Percentiles rank a stretch among this genome's conserved stretches.
Conservation (phyloP, 2,888 invertebrate species). For the Deilephila elpenor region DNA sequence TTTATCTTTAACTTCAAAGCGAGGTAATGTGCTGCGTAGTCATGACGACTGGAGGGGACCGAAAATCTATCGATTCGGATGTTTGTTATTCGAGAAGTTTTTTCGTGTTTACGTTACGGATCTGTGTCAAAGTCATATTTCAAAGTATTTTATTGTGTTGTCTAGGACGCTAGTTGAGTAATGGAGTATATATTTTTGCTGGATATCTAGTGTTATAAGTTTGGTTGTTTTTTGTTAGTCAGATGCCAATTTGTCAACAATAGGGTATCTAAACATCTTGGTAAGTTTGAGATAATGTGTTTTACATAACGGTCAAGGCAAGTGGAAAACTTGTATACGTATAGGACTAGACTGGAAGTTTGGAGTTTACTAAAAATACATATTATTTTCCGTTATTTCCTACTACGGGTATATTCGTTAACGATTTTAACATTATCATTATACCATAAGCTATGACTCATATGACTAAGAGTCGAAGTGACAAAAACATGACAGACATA, state of each 20-base stretch:
- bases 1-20: constrained; percentile 11
- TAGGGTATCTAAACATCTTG: no score
- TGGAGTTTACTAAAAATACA: no score
- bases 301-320: no score
- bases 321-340: no score
- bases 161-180: neutral
- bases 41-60: constrained; percentile 11
- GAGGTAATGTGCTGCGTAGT: constrained; percentile 15
- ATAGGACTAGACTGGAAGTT: no score
- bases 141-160: constrained; percentile 6
- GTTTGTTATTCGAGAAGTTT: constrained; percentile 3
- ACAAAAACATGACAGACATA: no score
- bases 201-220: neutral
- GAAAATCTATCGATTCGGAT: constrained; percentile 2
- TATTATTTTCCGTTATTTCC: no score
- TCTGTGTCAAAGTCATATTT: constrained; percentile 3
- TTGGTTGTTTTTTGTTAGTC: neutral
- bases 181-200: neutral
- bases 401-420: no score
- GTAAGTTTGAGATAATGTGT: no score
- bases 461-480: no score
- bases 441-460: no score
- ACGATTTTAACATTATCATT: no score
- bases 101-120: neutral
- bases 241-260: neutral